Base-by-base conservation (phyloP, 92 coral and sea anemone genomes). In the Pocillopora grandis region DNA sequence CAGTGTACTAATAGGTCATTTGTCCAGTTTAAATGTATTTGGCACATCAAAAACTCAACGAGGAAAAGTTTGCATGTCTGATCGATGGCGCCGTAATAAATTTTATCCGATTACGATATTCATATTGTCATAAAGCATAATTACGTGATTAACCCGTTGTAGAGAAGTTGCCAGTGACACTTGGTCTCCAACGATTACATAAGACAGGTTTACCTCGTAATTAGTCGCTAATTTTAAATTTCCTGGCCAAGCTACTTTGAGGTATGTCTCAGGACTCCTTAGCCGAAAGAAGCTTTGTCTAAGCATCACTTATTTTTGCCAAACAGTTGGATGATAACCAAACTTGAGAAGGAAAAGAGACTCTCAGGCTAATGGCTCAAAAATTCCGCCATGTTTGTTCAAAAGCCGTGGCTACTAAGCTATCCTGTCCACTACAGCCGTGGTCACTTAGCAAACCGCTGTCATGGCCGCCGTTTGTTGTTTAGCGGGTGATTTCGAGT, bases 391-490 rank as follows among this genome's bases (percentile, higher is more conserved):
- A 58, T 78, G 5, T 76, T 75, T 62, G 58, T 49, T 15, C 35
- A 0, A 13, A 42, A 82, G 83, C 79, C 87, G 35, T 21, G 87
- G 90, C 77, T 76, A 15, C 87, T 9, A 4, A 76, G 90, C 16
- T 60, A 58, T 82, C 48, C 78, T 78, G 62, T 71, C 0, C 10
- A 7, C 31, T n/a, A 58, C 27, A 63, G 75, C 82, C 72, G 84
- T 79, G 98, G 98, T 67, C 69, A 80, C 95, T 78, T 62, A 94
- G 95, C 88, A 9, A 62, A 61, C 76, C 83, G 98, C 95, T 94
- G 98, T 92, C 98, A 94, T 94, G 98, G 98, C 98, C 98, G 95
- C 95, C 85, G 76, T 85, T 88, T 91, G 91, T 84, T 91, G 87
- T 91, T 84, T 62, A 76, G 56, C 64, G 21, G 76, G 83, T 72